Evolutionary conservation across 2,113 vertebrate species (phyloP).

Genomic region (Oryzias celebensis): DNA sequence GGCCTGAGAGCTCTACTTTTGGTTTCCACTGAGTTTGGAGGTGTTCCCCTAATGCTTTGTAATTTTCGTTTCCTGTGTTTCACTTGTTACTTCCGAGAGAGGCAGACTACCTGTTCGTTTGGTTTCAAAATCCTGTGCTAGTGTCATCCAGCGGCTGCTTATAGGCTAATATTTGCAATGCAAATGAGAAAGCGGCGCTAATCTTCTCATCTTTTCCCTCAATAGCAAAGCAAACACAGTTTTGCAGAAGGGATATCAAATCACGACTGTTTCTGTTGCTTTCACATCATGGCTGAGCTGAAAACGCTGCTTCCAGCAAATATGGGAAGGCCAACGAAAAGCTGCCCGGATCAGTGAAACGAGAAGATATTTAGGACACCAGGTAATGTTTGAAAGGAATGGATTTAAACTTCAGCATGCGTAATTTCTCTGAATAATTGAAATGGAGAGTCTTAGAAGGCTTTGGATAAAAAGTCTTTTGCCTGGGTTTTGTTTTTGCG

Average conservation of each 20-base stretch:
- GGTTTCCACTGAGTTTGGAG: too few species aligned
- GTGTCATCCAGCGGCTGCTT: background rate
- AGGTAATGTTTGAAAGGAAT: background rate
- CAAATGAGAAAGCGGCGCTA: background rate
- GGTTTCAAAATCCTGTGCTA: background rate
- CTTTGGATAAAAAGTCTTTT: too few species aligned
- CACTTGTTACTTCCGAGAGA: background rate
- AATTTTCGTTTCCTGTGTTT: too few species aligned
- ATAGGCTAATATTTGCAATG: background rate
- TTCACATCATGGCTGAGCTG: background rate
- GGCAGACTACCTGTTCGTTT: background rate
- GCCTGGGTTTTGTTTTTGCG: background rate
- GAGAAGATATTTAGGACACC: background rate
- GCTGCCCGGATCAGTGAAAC: background rate
- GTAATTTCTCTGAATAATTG: background rate
- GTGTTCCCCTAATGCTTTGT: too few species aligned
- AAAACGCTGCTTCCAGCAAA: background rate
- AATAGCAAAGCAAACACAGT: background rate
- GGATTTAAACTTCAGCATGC: too few species aligned
- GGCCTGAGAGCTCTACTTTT: too few species aligned
- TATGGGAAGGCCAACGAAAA: background rate
- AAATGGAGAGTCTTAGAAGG: background rate
- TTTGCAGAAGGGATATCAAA: background rate
- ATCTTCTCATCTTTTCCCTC: background rate
- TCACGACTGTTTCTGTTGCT: background rate